phyloP scores from a whole-genome alignment of 2,888 invertebrate genomes.

The Empis livida region DNA sequence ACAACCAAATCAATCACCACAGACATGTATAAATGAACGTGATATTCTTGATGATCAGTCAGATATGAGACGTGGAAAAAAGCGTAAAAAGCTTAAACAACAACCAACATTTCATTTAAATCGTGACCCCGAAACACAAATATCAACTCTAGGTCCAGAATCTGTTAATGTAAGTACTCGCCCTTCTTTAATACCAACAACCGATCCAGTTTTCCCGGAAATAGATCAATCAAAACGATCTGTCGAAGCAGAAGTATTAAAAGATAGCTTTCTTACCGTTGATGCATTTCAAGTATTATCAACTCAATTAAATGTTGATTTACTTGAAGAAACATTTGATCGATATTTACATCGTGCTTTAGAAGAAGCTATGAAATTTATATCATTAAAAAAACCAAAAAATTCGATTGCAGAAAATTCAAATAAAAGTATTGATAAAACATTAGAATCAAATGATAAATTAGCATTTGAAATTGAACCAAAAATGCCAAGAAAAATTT shows the following conservation, averaged over 20 bases:
- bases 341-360: conserved; percentile 32
- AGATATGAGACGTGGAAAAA: conserved; percentile 42
- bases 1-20: conserved; percentile 3
- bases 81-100: conserved; percentile 35
- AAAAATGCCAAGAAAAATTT: conserved; percentile 60
- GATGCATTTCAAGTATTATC: conserved; percentile 32
- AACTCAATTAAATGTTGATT: conserved; percentile 29
- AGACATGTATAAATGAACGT: conserved; percentile 29
- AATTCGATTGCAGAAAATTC: neutral
- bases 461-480: conserved; percentile 17
- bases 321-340: conserved; percentile 33
- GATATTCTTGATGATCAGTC: conserved; percentile 35
- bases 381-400: conserved; percentile 19
- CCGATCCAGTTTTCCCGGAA: conserved; percentile 19
- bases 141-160: conserved; percentile 49
- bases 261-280: conserved; percentile 33
- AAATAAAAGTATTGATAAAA: neutral
- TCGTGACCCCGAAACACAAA: conserved; percentile 59
- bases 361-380: conserved; percentile 29
- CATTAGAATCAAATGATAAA: conserved; percentile 13
- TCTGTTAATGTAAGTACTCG: conserved; percentile 55
- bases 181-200: conserved; percentile 44
- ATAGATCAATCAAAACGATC: conserved; percentile 16
- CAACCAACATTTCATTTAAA: conserved; percentile 23
- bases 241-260: conserved; percentile 27